A percentile compares a stretch with the other conserved stretches of the same genome.
Evolutionary conservation across 1,140 invertebrate species (phyloP).

Genomic region (Leptestheria dahalacensis): DNA sequence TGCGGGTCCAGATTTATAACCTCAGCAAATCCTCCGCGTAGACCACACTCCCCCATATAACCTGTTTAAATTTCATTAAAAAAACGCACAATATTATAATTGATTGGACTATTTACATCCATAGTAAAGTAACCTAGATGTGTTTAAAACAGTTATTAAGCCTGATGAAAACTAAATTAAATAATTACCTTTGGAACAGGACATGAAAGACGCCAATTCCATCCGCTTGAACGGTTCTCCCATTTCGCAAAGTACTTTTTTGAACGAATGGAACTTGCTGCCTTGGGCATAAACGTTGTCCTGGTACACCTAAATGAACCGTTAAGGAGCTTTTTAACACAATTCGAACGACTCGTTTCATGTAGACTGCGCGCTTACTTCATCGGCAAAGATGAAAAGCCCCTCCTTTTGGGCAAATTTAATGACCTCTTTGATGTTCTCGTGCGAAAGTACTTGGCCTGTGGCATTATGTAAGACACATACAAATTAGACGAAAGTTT

Average conservation of each 20-base stretch:
- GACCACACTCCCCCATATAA: constrained; percentile 79
- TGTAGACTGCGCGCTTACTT: no score
- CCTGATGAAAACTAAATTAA: neutral
- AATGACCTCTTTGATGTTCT: constrained; percentile 86
- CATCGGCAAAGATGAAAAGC: constrained; percentile 84
- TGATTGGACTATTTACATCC: neutral
- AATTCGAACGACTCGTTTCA: no score
- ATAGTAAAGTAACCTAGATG: neutral
- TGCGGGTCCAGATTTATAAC: constrained; percentile 69
- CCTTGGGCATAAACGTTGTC: constrained; percentile 85
- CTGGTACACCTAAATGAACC: constrained; percentile 46
- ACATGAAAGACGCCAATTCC: constrained; percentile 92
- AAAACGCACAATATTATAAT: neutral
- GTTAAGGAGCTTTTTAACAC: neutral
- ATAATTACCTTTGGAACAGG: constrained; percentile 59
- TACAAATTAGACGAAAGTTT: neutral
- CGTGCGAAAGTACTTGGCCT: constrained; percentile 68
- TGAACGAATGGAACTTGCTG: constrained; percentile 83
- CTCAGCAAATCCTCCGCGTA: constrained; percentile 87
- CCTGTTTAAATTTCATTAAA: constrained; percentile 20
- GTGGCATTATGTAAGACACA: constrained; percentile 5
- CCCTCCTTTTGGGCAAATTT: constrained; percentile 78
- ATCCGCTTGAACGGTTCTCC: constrained; percentile 62
- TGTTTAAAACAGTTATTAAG: neutral
- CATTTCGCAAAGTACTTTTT: constrained; percentile 80